Conservation (phyloP, 1,140 invertebrate genomes). For the Pectinophora gossypiella region DNA sequence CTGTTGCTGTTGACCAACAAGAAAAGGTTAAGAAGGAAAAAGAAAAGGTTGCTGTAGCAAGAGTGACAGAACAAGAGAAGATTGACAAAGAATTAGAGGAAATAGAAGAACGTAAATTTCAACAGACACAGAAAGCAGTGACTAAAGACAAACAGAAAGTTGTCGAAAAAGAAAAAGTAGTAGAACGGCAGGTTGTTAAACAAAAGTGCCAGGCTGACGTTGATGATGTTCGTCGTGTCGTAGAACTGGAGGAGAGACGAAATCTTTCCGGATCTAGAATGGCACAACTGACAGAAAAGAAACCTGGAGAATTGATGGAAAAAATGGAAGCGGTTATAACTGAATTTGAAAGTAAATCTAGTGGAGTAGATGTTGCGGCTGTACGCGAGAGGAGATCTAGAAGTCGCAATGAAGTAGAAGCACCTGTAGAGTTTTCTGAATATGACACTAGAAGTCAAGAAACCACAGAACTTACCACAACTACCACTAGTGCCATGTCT, state of each 20-base stretch:
- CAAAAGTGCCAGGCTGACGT: too few species aligned
- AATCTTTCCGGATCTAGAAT: constrained; percentile 48
- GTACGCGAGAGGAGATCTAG: constrained; percentile 27
- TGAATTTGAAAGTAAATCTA: constrained; percentile 50
- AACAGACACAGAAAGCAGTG: too few species aligned
- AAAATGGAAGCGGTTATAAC: constrained; percentile 58
- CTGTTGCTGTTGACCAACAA: neutral
- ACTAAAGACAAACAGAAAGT: too few species aligned
- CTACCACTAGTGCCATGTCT: neutral
- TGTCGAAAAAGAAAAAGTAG: too few species aligned
- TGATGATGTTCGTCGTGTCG: constrained; percentile 16
- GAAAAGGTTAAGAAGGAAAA: neutral
- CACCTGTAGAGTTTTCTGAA: constrained; percentile 39
- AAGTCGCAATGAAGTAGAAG: constrained; percentile 36
- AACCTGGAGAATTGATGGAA: constrained; percentile 44
- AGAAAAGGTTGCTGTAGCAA: constrained; percentile 5
- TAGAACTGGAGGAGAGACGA: constrained; percentile 23
- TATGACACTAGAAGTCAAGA: constrained; percentile 25
- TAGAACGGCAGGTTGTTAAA: too few species aligned
- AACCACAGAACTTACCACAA: constrained; percentile 14
- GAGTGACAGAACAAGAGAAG: constrained; percentile 9
- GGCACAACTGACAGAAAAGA: constrained; percentile 46
- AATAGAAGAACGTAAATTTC: constrained; percentile 1
- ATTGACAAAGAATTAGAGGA: constrained; percentile 7
- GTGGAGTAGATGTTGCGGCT: constrained; percentile 24